These are phyloP conservation scores for Styela clava DNA, from an alignment of 23 tunicate genomes.

Conservation along the genomic window DNA sequence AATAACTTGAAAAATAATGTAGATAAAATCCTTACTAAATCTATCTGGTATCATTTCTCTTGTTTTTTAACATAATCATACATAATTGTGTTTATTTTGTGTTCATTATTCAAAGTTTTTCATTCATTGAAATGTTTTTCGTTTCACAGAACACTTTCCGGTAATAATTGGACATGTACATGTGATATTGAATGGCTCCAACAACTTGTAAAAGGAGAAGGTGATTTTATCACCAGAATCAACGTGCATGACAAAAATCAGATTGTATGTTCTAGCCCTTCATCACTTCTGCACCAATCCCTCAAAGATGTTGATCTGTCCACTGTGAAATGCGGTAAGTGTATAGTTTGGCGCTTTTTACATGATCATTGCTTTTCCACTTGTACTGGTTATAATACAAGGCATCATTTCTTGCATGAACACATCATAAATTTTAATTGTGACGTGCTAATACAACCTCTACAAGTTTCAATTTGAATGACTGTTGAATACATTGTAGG, in stretches of 20 bases:
- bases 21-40: too few relatives aligned
- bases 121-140: neutral
- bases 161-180: constrained; percentile 37
- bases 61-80: too few relatives aligned
- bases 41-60: too few relatives aligned
- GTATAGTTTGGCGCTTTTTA: neutral
- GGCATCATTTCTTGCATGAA: neutral
- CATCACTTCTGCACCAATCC: neutral
- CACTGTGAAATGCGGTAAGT: constrained; percentile 25
- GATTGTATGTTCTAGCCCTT: neutral
- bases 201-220: neutral
- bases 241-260: neutral
- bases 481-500: neutral
- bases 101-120: too few relatives aligned
- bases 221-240: neutral
- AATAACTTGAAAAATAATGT: too few relatives aligned
- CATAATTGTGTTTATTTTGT: too few relatives aligned
- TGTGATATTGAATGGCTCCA: constrained; percentile 29
- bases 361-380: too few relatives aligned
- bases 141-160: constrained; percentile 29
- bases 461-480: neutral
- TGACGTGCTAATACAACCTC: neutral
- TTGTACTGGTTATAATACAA: neutral
- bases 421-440: neutral
- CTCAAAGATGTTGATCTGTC: constrained; percentile 12